Conservation (phyloP, 2,888 invertebrate species). For the Dysmachus trigonus region DNA sequence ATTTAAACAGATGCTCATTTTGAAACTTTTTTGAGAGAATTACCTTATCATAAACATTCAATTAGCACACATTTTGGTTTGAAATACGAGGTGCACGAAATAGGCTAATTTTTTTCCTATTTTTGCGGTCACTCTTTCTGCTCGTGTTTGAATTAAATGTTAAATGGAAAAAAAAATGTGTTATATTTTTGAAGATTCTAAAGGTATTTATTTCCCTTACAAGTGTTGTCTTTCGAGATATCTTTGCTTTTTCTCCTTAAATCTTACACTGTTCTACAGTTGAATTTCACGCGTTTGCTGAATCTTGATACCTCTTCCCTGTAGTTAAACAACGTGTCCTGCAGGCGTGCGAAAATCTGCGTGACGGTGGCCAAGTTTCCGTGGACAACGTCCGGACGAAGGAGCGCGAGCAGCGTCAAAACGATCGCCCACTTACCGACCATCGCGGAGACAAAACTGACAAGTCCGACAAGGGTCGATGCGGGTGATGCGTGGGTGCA, state of each 20-base stretch:
- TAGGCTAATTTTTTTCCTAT: too few species aligned
- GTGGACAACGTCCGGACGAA: not conserved
- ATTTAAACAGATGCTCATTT: too few species aligned
- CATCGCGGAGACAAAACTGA: conserved; percentile 1
- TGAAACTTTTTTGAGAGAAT: too few species aligned
- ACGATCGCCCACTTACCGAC: not conserved
- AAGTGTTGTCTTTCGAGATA: not conserved
- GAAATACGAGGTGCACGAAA: too few species aligned
- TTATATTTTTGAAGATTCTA: too few species aligned
- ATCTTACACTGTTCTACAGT: conserved; percentile 22
- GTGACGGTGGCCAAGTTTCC: not conserved
- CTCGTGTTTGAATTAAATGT: too few species aligned
- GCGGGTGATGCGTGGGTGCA: not conserved
- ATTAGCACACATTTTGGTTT: too few species aligned
- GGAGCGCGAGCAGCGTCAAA: not conserved
- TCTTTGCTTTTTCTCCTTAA: not conserved
- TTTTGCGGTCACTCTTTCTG: too few species aligned
- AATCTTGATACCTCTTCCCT: not conserved
- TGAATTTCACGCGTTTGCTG: not conserved
- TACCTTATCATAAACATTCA: too few species aligned
- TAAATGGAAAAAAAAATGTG: too few species aligned
- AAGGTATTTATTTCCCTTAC: too few species aligned
- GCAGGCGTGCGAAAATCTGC: not conserved
- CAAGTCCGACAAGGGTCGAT: not conserved
- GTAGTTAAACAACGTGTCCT: not conserved